A percentile compares a stretch with the other conserved stretches of the same genome.
These are phyloP conservation scores for Tetheella fluctuosa DNA, from an alignment of 2,888 invertebrate species.

Conservation along the genomic window DNA sequence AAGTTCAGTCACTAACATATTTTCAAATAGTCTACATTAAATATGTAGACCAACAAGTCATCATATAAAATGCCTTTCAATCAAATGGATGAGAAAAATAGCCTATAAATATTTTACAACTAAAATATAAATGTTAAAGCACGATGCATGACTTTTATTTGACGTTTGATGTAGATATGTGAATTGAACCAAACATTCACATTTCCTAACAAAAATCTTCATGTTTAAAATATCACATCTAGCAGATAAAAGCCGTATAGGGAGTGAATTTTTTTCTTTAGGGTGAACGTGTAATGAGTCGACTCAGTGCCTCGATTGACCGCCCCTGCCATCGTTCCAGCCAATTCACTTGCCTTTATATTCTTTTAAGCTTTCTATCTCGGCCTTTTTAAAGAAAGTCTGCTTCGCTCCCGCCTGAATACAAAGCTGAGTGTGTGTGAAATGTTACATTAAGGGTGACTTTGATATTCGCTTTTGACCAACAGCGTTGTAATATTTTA, in stretches of 20 bases:
- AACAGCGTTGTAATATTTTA: constrained; percentile 8
- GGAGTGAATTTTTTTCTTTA: constrained; percentile 45
- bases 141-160: too few relatives aligned
- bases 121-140: too few relatives aligned
- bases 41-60: background rate
- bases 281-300: constrained; percentile 70
- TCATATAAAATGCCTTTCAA: background rate
- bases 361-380: constrained; percentile 67
- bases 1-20: background rate
- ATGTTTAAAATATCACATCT: constrained; percentile 33
- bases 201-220: constrained; percentile 33
- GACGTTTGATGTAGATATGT: too few relatives aligned
- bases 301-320: constrained; percentile 77
- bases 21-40: background rate
- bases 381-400: constrained; percentile 58
- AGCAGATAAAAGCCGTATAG: constrained; percentile 39
- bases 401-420: constrained; percentile 49
- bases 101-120: too few relatives aligned
- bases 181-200: background rate
- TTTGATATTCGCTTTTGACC: constrained; percentile 6
- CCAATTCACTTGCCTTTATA: constrained; percentile 73
- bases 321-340: constrained; percentile 61
- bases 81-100: background rate
- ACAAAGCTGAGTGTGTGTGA: constrained; percentile 50
- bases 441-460: constrained; percentile 20